Evolutionary conservation across 2,888 invertebrate genomes (phyloP).

Genomic region (Acleris literana): DNA sequence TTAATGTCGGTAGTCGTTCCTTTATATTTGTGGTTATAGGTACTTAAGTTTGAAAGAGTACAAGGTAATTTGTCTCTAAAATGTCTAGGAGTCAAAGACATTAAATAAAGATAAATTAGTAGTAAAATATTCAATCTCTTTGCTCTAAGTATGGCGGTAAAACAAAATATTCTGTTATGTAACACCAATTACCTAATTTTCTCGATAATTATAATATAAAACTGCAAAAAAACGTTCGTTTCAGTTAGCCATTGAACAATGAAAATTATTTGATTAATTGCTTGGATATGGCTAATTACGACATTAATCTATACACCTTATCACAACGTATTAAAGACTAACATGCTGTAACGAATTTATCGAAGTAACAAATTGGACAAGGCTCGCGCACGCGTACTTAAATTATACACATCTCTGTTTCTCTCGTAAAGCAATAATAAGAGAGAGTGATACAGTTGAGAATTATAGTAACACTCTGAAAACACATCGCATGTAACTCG

Average conservation of each 20-base stretch:
- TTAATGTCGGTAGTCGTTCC: too few species aligned
- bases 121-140: too few species aligned
- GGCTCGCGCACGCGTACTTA: constrained; percentile 53
- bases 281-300: constrained; percentile 26
- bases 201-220: background rate
- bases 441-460: constrained; percentile 11
- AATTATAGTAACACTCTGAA: constrained; percentile 29
- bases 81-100: too few species aligned
- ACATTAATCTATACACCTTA: constrained; percentile 32
- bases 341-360: constrained; percentile 38
- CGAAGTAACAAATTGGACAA: constrained; percentile 44
- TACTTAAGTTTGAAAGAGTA: too few species aligned
- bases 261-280: constrained; percentile 33
- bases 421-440: constrained; percentile 41
- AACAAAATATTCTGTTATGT: too few species aligned
- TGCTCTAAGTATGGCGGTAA: too few species aligned
- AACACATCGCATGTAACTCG: constrained; percentile 41
- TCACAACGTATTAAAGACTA: constrained; percentile 39
- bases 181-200: background rate
- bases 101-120: too few species aligned
- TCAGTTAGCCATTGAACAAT: constrained; percentile 39
- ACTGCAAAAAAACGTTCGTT: constrained; percentile 10
- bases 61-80: too few species aligned
- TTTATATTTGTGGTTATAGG: too few species aligned
- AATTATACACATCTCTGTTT: constrained; percentile 49